A percentile compares a stretch with the other conserved stretches of the same genome.
These are phyloP conservation scores for Littorina saxatilis DNA, from an alignment of 1,140 invertebrate species.

Conservation along the genomic window DNA sequence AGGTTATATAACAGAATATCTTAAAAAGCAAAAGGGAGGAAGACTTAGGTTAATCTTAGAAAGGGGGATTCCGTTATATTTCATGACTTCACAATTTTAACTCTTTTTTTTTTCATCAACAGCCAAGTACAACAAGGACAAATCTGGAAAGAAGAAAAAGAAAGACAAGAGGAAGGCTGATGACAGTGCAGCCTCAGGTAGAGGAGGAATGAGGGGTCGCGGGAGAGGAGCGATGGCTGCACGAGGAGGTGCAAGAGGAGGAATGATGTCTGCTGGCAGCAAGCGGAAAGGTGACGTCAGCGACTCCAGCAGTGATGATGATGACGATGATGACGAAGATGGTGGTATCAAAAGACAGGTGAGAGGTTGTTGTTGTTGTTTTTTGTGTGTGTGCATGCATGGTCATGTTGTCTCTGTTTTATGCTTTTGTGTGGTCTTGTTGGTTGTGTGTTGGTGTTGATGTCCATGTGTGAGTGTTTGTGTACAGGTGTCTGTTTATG, in stretches of 20 bases:
- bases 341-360: not conserved
- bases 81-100: no score
- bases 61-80: no score
- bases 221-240: not conserved
- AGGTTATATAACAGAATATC: no score
- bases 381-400: not conserved
- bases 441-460: no score
- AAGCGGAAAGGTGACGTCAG: slow-evolving; percentile 47
- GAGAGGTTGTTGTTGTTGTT: no score
- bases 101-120: slow-evolving; percentile 42
- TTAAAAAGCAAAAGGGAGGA: no score
- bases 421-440: no score
- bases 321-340: slow-evolving; percentile 51
- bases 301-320: slow-evolving; percentile 48
- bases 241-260: not conserved
- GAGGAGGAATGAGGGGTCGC: slow-evolving; percentile 41
- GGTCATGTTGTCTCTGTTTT: no score
- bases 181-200: slow-evolving; percentile 31
- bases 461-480: not conserved
- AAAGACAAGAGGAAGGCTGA: slow-evolving; percentile 49
- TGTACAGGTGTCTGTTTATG: no score
- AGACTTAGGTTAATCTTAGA: no score
- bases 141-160: slow-evolving; percentile 70
- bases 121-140: slow-evolving; percentile 76
- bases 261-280: not conserved